Conservation (phyloP, 2,797 vertebrate species). For the Brachyalestes nurse region DNA sequence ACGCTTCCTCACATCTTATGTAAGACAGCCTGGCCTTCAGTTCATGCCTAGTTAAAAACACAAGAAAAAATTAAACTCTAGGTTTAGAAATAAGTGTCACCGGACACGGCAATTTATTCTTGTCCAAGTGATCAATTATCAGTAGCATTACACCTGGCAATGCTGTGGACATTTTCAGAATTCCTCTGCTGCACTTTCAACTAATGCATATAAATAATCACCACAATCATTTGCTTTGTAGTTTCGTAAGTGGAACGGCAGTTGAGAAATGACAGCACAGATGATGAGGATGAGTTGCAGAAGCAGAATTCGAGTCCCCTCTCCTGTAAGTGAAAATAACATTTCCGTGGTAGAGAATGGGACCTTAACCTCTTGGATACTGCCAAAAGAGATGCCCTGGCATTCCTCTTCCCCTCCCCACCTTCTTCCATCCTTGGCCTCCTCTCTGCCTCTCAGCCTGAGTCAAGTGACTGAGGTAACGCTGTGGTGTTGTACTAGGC, state of each 20-base stretch:
- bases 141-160: constrained; percentile 58
- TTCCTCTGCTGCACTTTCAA: constrained; percentile 29
- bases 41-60: constrained; percentile 3
- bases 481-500: constrained; percentile 77
- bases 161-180: constrained; percentile 35
- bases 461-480: constrained; percentile 82
- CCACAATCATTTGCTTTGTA: constrained; percentile 13
- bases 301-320: constrained; percentile 66
- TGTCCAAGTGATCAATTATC: constrained; percentile 46
- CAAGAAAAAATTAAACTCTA: constrained; percentile 36
- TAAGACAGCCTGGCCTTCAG: constrained; percentile 43
- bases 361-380: constrained; percentile 62
- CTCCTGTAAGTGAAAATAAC: constrained; percentile 53
- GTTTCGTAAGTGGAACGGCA: constrained; percentile 57
- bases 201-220: constrained; percentile 20
- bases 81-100: constrained; percentile 32
- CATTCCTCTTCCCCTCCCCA: constrained; percentile 60
- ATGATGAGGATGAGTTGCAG: constrained; percentile 78
- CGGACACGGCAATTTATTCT: constrained; percentile 49
- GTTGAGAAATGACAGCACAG: constrained; percentile 68
- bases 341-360: constrained; percentile 57
- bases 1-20: constrained; percentile 29
- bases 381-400: constrained; percentile 63
- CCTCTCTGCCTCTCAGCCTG: constrained; percentile 76
- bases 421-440: constrained; percentile 65